These are phyloP conservation scores for Strigamia maritima DNA, from an alignment of 2,888 invertebrate genomes.

Conservation along the genomic window DNA sequence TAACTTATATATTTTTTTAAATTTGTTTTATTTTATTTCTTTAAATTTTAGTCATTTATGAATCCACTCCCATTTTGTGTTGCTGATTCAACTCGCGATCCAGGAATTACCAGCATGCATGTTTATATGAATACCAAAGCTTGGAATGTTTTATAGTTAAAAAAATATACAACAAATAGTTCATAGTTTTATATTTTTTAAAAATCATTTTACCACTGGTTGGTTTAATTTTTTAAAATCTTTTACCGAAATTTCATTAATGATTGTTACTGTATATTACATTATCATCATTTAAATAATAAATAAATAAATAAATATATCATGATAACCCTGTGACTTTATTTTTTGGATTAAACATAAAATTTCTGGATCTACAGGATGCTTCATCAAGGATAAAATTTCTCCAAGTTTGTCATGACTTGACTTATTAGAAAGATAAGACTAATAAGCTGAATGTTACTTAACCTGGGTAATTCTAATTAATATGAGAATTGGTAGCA, in stretches of 20 bases:
- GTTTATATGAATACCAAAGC: constrained; percentile 44
- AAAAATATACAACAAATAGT: neutral
- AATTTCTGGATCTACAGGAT: too few species aligned
- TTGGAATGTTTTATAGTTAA: constrained; percentile 44
- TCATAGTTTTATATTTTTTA: neutral
- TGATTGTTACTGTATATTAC: neutral
- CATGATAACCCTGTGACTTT: too few species aligned
- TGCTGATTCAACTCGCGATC: constrained; percentile 38
- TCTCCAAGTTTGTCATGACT: too few species aligned
- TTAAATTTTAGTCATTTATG: constrained; percentile 42
- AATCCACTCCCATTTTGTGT: constrained; percentile 42
- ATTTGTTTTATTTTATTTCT: neutral
- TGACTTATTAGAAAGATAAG: too few species aligned
- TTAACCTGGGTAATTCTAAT: too few species aligned
- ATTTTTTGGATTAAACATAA: too few species aligned
- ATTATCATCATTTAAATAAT: neutral
- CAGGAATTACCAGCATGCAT: constrained; percentile 43
- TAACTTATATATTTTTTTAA: neutral
- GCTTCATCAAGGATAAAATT: too few species aligned
- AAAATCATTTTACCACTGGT: constrained; percentile 17
- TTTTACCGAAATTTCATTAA: neutral
- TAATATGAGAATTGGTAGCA: too few species aligned
- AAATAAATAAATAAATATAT: constrained; percentile 3
- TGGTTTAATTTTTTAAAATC: constrained; percentile 1
- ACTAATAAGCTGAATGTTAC: too few species aligned